phyloP scores from a whole-genome alignment of 2,888 invertebrate species.

The Calameuta idolon region DNA sequence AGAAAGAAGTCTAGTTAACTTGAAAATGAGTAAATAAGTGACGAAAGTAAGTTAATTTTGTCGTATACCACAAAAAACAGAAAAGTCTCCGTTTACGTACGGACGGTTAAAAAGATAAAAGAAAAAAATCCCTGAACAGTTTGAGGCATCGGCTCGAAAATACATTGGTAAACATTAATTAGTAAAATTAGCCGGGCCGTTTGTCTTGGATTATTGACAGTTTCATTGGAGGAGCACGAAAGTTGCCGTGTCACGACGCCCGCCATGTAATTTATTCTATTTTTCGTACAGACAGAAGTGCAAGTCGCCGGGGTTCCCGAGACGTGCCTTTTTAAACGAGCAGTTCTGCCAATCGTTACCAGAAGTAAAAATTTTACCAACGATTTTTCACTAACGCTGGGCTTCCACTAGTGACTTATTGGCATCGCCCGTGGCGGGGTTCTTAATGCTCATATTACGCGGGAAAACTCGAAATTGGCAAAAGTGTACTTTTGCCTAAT shows the following conservation, averaged over 20 bases:
- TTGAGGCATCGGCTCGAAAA: not conserved
- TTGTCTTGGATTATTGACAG: conserved; percentile 42
- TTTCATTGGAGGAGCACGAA: conserved; percentile 21
- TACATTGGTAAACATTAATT: conserved; percentile 42
- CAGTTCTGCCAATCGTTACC: not conserved
- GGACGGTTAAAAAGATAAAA: not conserved
- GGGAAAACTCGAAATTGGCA: not conserved
- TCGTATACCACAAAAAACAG: not conserved
- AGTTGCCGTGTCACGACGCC: not conserved
- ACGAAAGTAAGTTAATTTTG: not conserved
- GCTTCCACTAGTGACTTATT: not conserved
- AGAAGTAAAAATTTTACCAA: not conserved
- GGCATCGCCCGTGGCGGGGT: not conserved
- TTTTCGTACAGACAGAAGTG: not conserved
- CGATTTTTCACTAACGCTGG: not conserved
- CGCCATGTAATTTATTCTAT: not conserved
- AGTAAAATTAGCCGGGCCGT: conserved; percentile 41
- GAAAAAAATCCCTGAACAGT: not conserved
- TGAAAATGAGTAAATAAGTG: not conserved
- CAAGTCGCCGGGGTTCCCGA: not conserved
- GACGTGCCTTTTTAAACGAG: not conserved
- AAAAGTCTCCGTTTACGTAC: too few species aligned
- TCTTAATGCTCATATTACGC: not conserved
- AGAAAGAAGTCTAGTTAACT: not conserved
- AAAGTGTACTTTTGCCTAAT: not conserved